Percentiles rank a stretch among this genome's conserved stretches.
Evolutionary conservation across 2,797 vertebrate species (phyloP).

Genomic region (Myotis pilosus): DNA sequence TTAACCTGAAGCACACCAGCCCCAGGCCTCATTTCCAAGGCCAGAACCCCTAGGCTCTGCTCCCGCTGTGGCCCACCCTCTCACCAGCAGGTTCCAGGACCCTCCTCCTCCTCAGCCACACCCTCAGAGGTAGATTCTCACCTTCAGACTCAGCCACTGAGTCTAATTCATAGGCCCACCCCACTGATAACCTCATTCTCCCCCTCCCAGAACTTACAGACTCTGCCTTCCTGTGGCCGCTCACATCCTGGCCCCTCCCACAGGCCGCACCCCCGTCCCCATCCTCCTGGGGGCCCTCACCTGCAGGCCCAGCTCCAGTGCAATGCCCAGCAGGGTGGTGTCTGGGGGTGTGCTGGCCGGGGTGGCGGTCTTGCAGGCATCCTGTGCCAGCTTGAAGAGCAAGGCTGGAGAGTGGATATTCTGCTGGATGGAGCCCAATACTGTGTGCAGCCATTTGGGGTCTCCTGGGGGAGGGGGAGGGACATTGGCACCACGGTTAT

Average conservation of each 20-base stretch:
- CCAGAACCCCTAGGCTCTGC: not conserved
- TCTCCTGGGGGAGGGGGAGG: slow-evolving; percentile 72
- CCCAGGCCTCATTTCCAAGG: not conserved
- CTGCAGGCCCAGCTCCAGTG: slow-evolving; percentile 82
- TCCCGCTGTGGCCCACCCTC: not conserved
- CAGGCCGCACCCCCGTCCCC: rapidly evolving
- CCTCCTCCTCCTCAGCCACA: not conserved
- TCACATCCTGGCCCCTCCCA: not conserved
- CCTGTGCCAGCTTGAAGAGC: slow-evolving; percentile 83
- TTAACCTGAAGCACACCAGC: not conserved
- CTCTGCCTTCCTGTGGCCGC: not conserved
- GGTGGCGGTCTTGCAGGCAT: slow-evolving; percentile 83
- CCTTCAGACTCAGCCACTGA: not conserved
- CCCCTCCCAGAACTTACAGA: not conserved
- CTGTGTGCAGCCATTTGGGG: slow-evolving; percentile 81
- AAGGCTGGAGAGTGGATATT: slow-evolving; percentile 83
- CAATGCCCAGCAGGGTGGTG: slow-evolving; percentile 80
- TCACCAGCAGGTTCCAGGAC: not conserved
- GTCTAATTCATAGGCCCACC: not conserved
- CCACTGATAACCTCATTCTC: not conserved
- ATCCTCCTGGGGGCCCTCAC: slow-evolving; percentile 27
- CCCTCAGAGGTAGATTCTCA: not conserved
- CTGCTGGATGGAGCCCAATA: slow-evolving; percentile 82
- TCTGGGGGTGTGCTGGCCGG: slow-evolving; percentile 76
- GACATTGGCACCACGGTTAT: not conserved